Percentiles rank a stretch among this genome's conserved stretches.
phyloP scores from a whole-genome alignment of 2,888 invertebrate species.

The Selenia dentaria region DNA sequence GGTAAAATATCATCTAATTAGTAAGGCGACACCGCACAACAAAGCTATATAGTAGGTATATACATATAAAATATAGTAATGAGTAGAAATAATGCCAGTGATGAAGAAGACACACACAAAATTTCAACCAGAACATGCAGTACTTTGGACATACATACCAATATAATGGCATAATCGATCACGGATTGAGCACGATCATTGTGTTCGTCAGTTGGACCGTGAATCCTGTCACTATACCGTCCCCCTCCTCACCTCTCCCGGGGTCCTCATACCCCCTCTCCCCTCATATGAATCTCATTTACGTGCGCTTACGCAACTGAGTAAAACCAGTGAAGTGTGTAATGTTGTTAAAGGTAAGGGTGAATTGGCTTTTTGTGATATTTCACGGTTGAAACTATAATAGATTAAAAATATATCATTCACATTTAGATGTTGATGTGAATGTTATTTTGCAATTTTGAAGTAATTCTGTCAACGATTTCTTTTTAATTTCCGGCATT shows the following conservation, averaged over 20 bases:
- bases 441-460: not conserved
- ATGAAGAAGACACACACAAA: conserved; percentile 24
- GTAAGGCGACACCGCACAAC: too few species aligned
- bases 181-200: conserved; percentile 80
- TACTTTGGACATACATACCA: conserved; percentile 45
- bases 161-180: conserved; percentile 80
- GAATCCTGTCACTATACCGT: conserved; percentile 78
- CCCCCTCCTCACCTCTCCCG: conserved; percentile 33
- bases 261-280: conserved; percentile 42
- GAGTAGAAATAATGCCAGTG: too few species aligned
- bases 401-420: too few species aligned
- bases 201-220: conserved; percentile 79
- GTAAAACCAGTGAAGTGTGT: conserved; percentile 70
- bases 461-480: too few species aligned
- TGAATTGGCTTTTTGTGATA: conserved; percentile 26
- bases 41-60: too few species aligned
- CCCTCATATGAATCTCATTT: conserved; percentile 77
- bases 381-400: conserved; percentile 19
- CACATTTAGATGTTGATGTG: conserved; percentile 9
- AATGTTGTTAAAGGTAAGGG: conserved; percentile 63
- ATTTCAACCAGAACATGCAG: conserved; percentile 26
- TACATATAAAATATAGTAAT: too few species aligned
- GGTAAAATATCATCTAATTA: too few species aligned
- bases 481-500: too few species aligned
- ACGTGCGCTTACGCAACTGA: conserved; percentile 78